Conservation (phyloP, 2,888 invertebrate species). For the Pristionchus mayeri region DNA sequence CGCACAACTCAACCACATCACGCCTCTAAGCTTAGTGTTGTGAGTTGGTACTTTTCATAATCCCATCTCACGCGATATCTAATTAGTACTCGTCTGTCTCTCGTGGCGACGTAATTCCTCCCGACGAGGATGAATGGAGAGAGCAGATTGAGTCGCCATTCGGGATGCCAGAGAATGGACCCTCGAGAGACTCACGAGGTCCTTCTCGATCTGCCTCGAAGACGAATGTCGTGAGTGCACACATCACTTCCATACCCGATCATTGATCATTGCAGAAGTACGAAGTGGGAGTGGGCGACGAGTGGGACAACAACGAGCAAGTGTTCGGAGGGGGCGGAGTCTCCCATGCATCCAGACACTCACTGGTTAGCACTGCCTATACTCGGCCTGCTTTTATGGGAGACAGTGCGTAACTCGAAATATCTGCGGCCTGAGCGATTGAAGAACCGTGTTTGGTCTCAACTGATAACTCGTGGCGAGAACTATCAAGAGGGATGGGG, state of each 20-base stretch:
- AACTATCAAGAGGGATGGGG: too few relatives aligned
- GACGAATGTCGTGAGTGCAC: neutral
- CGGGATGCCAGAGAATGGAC: neutral
- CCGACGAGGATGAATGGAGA: neutral
- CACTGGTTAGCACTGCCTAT: too few relatives aligned
- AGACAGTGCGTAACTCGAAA: too few relatives aligned
- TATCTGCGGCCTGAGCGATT: too few relatives aligned
- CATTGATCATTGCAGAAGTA: neutral
- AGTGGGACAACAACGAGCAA: constrained; percentile 29
- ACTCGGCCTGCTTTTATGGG: too few relatives aligned
- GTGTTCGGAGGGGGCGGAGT: constrained; percentile 22
- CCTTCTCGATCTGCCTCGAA: neutral
- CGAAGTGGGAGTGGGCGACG: neutral
- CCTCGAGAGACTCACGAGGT: neutral
- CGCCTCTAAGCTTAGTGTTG: constrained; percentile 27
- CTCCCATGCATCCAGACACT: constrained; percentile 17
- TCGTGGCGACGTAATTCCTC: neutral
- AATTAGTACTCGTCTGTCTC: neutral
- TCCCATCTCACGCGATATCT: neutral
- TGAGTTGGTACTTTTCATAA: neutral
- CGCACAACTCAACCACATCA: neutral
- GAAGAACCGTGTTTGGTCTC: too few relatives aligned
- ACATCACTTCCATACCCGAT: neutral
- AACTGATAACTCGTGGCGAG: too few relatives aligned
- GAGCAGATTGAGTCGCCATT: neutral